Percentiles rank a stretch among this genome's conserved stretches.
These are phyloP conservation scores for Mallotus villosus DNA, from an alignment of 2,797 vertebrate species.

Conservation along the genomic window DNA sequence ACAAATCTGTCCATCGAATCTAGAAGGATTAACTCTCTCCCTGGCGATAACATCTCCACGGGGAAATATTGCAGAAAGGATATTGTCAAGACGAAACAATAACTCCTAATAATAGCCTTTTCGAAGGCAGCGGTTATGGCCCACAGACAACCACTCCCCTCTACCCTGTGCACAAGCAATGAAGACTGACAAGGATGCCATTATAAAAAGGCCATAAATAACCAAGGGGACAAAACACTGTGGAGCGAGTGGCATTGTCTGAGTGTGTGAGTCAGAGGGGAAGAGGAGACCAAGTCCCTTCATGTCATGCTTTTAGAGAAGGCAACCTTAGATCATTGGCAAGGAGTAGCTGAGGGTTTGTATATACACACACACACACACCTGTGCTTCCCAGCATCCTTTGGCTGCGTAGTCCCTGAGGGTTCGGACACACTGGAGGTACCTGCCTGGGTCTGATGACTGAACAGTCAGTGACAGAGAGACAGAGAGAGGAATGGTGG, in stretches of 20 bases:
- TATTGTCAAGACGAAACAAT: neutral
- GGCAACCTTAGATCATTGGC: neutral
- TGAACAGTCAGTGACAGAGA: slow-evolving; percentile 42
- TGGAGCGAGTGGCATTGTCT: neutral
- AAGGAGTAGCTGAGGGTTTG: neutral
- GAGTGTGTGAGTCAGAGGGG: neutral
- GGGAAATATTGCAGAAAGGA: neutral
- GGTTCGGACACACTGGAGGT: slow-evolving; percentile 89
- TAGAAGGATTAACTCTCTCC: neutral
- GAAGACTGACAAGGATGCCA: neutral
- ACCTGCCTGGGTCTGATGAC: slow-evolving; percentile 89
- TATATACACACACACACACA: slow-evolving; percentile 50
- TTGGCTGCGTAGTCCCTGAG: slow-evolving; percentile 91
- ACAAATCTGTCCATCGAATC: neutral
- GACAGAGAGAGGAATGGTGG: neutral
- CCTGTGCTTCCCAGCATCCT: slow-evolving; percentile 98
- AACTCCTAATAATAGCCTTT: neutral
- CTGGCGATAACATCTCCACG: neutral
- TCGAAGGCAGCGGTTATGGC: neutral
- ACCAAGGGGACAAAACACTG: neutral
- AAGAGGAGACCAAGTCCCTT: too few relatives aligned
- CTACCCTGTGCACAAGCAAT: neutral
- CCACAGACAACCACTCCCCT: neutral
- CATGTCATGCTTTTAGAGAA: neutral
- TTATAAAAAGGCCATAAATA: neutral